Base-by-base conservation (phyloP, 2,113 vertebrate species). In the Chaenocephalus aceratus region DNA sequence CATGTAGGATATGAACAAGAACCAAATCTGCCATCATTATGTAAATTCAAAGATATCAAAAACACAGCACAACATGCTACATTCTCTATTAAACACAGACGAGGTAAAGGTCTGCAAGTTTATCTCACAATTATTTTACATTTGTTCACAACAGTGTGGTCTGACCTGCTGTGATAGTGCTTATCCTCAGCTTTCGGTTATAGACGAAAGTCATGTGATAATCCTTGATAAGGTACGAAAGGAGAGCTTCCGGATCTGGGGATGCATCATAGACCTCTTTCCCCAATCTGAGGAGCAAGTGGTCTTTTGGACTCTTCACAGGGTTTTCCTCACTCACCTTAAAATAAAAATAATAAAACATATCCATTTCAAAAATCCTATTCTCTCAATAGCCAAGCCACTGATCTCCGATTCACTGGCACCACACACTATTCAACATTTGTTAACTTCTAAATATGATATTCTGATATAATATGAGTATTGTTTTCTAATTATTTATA, bases 251-350 rank as follows among this genome's bases (percentile, higher is more conserved):
- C 30, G 90, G 93, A 52, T 95, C 16, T 12, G 73, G 89, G 34
- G 73, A 90, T 16, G 86, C 86, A 11, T 87, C 94, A 67, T 92
- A 96, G 2, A 97, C 74, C 6, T 95, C 88, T 0, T 91, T 52
- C 0, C 93, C 95, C 56, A 97, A 64, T 14, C 72, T 89, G 6
- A 98, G 95, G 18, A 98, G 94, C 0, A 95, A 88, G 0, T 94
- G 96, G 63, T 95, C 94, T 86, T 93, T 96, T 67, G 95, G 93
- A 78, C 64, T 86, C n/a, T 93, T 91, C 7, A 96, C 90, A 0
- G 97, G 96, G 72, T 1, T 5, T 1, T 5, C 44, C 86, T 90
- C 30, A 75, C 92, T 93, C n/a, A 96, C 94, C 92, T 93, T 72
- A 6, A 61, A 59, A 44, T 3, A 48, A 56, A 46, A 15, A 26